Evolutionary conservation across 2,113 vertebrate genomes (phyloP).

Genomic region (Chitala chitala): DNA sequence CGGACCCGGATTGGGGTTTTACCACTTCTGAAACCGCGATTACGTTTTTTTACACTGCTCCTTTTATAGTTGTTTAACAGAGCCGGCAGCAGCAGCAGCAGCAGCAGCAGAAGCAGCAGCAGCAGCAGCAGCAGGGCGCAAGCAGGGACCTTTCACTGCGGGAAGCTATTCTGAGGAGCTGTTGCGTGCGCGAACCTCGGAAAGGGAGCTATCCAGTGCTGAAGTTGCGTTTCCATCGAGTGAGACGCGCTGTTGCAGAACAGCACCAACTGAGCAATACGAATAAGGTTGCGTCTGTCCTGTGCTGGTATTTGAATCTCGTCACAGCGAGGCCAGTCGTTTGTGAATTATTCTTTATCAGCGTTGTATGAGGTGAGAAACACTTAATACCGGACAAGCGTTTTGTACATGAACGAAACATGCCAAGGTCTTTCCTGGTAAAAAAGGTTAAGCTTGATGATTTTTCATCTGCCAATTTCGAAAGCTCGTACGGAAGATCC

Average conservation of each 20-base stretch:
- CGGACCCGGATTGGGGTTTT: constrained; percentile 25
- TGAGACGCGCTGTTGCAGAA: constrained; percentile 39
- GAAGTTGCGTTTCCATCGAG: constrained; percentile 61
- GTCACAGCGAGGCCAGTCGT: constrained; percentile 23
- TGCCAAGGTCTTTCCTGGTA: constrained; percentile 95
- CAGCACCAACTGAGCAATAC: constrained; percentile 18
- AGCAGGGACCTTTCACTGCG: constrained; percentile 12
- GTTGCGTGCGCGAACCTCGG: not conserved
- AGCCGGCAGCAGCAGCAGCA: not conserved
- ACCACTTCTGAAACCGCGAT: constrained; percentile 11
- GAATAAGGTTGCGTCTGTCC: constrained; percentile 14
- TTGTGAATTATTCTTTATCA: constrained; percentile 27
- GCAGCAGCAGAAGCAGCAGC: too few species aligned
- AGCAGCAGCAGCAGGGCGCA: too few species aligned
- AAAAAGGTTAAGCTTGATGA: constrained; percentile 95
- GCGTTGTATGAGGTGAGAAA: constrained; percentile 36
- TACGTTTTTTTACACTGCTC: not conserved
- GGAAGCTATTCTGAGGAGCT: constrained; percentile 18
- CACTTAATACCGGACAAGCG: constrained; percentile 34
- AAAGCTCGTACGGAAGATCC: constrained; percentile 74
- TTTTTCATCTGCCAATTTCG: constrained; percentile 78
- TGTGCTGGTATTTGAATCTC: constrained; percentile 32
- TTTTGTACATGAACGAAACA: constrained; percentile 62
- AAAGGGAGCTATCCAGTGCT: constrained; percentile 72
- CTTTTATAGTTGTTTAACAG: not conserved